These are phyloP conservation scores for Athrips mouffetella DNA, from an alignment of 2,888 invertebrate species.

Conservation along the genomic window DNA sequence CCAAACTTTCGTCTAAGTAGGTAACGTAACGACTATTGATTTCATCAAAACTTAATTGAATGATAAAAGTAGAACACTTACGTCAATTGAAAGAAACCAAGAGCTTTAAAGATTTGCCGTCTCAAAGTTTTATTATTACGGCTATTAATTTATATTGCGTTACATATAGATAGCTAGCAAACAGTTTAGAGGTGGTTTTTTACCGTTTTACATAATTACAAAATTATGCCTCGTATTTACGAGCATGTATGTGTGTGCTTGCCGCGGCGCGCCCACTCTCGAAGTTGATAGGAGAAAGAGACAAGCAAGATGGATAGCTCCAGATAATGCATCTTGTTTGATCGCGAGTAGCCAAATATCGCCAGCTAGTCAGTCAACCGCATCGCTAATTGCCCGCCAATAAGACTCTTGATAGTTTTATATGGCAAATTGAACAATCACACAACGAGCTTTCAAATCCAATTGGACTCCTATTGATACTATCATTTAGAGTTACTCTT, in stretches of 20 bases:
- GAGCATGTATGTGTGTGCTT: constrained; percentile 41
- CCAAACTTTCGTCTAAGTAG: constrained; percentile 21
- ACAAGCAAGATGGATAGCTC: constrained; percentile 62
- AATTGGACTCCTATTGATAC: not conserved
- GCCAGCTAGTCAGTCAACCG: constrained; percentile 47
- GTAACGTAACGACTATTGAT: constrained; percentile 15
- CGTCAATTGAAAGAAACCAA: constrained; percentile 55
- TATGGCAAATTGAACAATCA: constrained; percentile 23
- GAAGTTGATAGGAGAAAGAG: constrained; percentile 52
- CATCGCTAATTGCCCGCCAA: constrained; percentile 54
- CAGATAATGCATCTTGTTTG: constrained; percentile 65
- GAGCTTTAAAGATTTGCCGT: constrained; percentile 60
- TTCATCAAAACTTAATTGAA: constrained; percentile 43
- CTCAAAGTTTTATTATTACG: constrained; percentile 62
- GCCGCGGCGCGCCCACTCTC: constrained; percentile 59
- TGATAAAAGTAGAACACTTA: constrained; percentile 60
- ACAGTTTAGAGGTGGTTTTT: constrained; percentile 63
- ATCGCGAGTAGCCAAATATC: constrained; percentile 58
- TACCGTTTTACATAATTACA: constrained; percentile 75
- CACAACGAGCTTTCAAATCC: constrained; percentile 1
- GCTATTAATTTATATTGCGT: constrained; percentile 70
- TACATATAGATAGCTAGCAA: constrained; percentile 71
- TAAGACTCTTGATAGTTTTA: constrained; percentile 38
- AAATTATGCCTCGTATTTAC: constrained; percentile 69
- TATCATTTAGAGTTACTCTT: not conserved